Base-by-base conservation (phyloP, 1,140 invertebrate genomes). In the Bombus confusus region DNA sequence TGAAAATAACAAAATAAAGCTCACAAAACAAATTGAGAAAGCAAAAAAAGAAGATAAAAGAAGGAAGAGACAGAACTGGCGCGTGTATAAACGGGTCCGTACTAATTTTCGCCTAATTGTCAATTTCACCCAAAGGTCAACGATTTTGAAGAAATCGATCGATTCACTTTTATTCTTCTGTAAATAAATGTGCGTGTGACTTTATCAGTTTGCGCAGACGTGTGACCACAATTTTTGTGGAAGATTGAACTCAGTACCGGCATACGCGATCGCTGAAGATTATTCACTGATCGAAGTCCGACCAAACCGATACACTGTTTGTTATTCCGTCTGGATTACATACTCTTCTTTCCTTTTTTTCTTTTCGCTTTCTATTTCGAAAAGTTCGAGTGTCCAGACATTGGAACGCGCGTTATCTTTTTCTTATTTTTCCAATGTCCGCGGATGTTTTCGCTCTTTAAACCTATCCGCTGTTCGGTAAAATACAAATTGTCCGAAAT, bases 231-330 rank as follows among this genome's bases (percentile, higher is more conserved):
- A 76, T 39, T 77, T 87, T 57, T 83, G 57, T 72, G 80, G 90
- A 89, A 90, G 74, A 90, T 88, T 82, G 88, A 90, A 69, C 18
- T 69, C 64, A 69, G 43, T 82, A 86, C 52, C 59, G 74, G 37
- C 2, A 59, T 62, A 83, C 31, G 39, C 34, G 57, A 62, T 74
- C 62, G 59, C 31, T n/a, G 69, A 66, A 18, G 66, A 78, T 72
- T 43, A n/a, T 83, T 64, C 39, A 18, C 3, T 52, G 73, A 84
- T 87, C 47, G 43, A 64, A 71, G 22, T 52, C 25, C 57, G 62
- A 83, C 31, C 47, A 68, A 73, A 77, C 34, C 43, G n/a, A 85
- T 41, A 18, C 9, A 22, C 47, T 52, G 47, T 34, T 34, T 41
- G 34, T 57, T 74, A 62, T 75, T 76, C 64, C 64, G n/a, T 74